phyloP scores from a whole-genome alignment of 2,797 vertebrate species.

The Momotus momota region DNA sequence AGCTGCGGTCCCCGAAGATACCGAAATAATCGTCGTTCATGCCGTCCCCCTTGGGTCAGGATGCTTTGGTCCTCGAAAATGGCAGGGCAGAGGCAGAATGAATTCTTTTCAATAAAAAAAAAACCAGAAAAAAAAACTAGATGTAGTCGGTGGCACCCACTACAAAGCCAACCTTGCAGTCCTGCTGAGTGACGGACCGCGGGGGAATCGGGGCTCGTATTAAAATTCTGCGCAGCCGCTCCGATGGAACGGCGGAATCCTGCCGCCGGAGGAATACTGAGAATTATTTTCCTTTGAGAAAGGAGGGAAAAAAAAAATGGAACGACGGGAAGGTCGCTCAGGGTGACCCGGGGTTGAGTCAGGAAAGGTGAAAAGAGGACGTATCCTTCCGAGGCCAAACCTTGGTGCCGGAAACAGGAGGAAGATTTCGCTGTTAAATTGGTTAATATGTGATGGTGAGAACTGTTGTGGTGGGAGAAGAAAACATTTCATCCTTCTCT shows the following conservation, averaged over 20 bases:
- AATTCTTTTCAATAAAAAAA: neutral
- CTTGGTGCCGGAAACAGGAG: neutral
- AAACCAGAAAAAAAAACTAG: too few relatives aligned
- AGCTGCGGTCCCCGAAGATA: neutral
- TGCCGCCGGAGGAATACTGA: neutral
- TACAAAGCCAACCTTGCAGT: neutral
- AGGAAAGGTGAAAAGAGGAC: neutral
- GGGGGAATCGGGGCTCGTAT: neutral
- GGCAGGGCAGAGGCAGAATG: neutral
- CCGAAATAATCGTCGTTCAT: neutral
- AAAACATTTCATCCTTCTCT: neutral
- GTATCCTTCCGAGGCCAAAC: neutral
- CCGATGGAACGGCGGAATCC: neutral
- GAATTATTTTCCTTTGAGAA: neutral
- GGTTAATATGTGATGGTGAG: neutral
- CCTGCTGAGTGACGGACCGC: neutral
- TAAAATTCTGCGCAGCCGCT: neutral
- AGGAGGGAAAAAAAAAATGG: neutral
- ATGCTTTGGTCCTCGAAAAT: neutral
- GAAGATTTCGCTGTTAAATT: neutral
- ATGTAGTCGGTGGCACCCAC: neutral
- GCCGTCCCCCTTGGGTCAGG: neutral
- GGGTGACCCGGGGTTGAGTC: neutral
- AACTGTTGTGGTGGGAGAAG: neutral
- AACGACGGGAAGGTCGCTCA: neutral